Conservation (phyloP, 92 coral and sea anemone species). For the Phenganax stokvisi region DNA sequence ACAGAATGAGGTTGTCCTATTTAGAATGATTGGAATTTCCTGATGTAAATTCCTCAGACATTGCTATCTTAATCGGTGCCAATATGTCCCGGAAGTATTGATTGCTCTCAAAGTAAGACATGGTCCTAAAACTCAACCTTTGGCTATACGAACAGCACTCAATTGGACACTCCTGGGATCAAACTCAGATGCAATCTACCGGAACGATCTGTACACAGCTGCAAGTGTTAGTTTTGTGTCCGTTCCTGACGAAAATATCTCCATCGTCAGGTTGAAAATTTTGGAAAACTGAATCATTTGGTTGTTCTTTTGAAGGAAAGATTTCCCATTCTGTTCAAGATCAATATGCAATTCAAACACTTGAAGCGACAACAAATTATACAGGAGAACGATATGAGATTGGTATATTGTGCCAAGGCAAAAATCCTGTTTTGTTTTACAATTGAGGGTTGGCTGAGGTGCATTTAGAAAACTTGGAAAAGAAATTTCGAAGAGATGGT, state of each 20-base stretch:
- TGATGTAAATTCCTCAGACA: background rate
- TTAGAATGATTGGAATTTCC: constrained; percentile 11
- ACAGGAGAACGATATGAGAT: background rate
- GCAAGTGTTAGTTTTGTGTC: background rate
- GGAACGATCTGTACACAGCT: background rate
- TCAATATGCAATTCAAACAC: background rate
- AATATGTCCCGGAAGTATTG: background rate
- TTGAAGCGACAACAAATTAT: background rate
- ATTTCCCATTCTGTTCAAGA: background rate
- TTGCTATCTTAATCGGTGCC: background rate
- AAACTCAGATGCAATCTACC: background rate
- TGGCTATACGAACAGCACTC: background rate
- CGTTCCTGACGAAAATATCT: background rate
- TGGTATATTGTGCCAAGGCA: background rate
- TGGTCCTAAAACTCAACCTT: background rate
- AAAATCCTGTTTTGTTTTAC: background rate
- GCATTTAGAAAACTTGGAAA: background rate
- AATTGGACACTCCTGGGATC: background rate
- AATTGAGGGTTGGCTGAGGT: background rate
- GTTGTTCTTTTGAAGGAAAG: background rate
- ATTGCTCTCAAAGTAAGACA: background rate
- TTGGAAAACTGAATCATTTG: constrained; percentile 2
- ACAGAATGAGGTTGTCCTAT: background rate
- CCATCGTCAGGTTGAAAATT: background rate
- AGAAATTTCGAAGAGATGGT: background rate